A percentile compares a stretch with the other conserved stretches of the same genome.
Conservation (phyloP, 2,797 vertebrate genomes). For the Tokudaia muenninki region DNA sequence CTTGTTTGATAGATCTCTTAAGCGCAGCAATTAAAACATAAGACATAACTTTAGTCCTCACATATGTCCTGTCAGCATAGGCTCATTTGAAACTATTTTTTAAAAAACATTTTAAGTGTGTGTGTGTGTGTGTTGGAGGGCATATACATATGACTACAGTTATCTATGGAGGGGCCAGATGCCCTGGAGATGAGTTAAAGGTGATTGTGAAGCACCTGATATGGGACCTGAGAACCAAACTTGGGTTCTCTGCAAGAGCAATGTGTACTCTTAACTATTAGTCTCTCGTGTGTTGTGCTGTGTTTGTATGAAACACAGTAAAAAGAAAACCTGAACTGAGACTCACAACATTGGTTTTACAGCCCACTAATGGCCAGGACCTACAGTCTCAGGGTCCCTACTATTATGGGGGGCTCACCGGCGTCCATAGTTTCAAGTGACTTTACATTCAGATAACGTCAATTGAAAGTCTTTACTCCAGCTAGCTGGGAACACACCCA, state of each 20-base stretch:
- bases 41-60: background rate
- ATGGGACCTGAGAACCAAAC: background rate
- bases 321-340: background rate
- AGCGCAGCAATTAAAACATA: background rate
- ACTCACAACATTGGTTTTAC: constrained; percentile 4
- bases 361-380: background rate
- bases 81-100: background rate
- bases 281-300: background rate
- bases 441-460: background rate
- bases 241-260: background rate
- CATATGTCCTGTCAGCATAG: background rate
- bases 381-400: background rate
- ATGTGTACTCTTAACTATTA: background rate
- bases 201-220: background rate
- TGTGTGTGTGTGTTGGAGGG: background rate
- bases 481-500: background rate
- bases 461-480: background rate
- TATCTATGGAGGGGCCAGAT: background rate
- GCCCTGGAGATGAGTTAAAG: background rate
- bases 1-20: background rate
- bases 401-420: no score
- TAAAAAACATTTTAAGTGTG: no score
- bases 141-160: background rate
- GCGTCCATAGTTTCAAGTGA: background rate
- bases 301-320: background rate